These are phyloP conservation scores for Phyllostomus discolor DNA, from an alignment of 2,113 vertebrate genomes.

Conservation along the genomic window DNA sequence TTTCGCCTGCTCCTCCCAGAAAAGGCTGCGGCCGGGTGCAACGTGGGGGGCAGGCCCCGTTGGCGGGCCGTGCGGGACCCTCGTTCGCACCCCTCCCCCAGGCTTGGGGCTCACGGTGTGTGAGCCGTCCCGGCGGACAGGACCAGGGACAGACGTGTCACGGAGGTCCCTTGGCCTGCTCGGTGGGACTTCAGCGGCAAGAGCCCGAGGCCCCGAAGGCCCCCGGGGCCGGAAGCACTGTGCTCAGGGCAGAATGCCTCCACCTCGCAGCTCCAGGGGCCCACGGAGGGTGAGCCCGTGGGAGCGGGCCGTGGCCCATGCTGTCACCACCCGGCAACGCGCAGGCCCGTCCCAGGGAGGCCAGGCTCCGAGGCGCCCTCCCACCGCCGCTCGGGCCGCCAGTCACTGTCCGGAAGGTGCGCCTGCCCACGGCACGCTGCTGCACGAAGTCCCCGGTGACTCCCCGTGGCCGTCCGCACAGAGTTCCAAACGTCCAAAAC, in stretches of 20 bases:
- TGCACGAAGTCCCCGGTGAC: no score
- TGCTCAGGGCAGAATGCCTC: background rate
- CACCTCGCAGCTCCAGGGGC: background rate
- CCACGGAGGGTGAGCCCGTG: no score
- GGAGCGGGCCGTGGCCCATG: no score
- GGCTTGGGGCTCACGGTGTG: background rate
- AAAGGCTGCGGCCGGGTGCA: background rate
- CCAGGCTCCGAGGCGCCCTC: no score
- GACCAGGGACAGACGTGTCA: background rate
- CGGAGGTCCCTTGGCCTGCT: background rate
- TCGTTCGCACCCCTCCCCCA: no score
- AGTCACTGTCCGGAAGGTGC: no score
- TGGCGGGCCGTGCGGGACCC: accelerated
- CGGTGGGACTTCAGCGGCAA: background rate
- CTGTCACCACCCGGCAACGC: no score
- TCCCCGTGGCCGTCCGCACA: background rate
- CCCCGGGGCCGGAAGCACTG: background rate
- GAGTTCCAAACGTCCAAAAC: background rate
- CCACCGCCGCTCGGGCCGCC: no score
- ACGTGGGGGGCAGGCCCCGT: no score
- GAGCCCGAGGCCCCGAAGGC: background rate
- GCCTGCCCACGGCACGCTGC: no score
- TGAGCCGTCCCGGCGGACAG: background rate
- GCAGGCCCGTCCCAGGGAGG: no score
- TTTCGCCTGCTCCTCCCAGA: no score